Evolutionary conservation across 1,140 invertebrate species (phyloP).

Genomic region (Philaenus spumarius): DNA sequence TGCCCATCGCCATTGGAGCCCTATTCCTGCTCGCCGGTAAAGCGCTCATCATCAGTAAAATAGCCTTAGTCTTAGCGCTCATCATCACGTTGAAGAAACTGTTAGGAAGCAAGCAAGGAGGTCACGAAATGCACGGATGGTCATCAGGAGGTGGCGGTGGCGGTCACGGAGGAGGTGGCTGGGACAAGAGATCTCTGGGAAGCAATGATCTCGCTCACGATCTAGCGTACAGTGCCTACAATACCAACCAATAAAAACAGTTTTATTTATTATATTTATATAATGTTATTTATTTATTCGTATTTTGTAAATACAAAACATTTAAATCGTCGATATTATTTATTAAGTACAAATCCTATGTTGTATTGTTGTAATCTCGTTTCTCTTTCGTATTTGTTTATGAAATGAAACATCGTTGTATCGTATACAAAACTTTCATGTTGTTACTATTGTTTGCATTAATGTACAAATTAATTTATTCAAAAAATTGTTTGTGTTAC

Average conservation of each 20-base stretch:
- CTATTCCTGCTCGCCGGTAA: constrained; percentile 65
- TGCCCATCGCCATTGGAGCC: constrained; percentile 64
- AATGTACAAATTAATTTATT: too few species aligned
- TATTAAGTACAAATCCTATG: too few species aligned
- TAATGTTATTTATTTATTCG: too few species aligned
- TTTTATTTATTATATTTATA: background rate
- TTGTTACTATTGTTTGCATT: too few species aligned
- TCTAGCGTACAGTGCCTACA: constrained; percentile 65
- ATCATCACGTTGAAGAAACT: constrained; percentile 71
- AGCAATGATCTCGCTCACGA: constrained; percentile 46
- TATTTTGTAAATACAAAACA: too few species aligned
- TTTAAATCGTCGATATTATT: too few species aligned
- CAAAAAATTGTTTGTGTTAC: too few species aligned
- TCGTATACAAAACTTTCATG: too few species aligned
- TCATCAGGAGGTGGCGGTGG: constrained; percentile 23
- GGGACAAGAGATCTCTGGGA: constrained; percentile 53
- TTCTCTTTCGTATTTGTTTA: too few species aligned
- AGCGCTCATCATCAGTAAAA: constrained; percentile 64
- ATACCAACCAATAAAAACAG: constrained; percentile 30
- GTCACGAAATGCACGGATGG: constrained; percentile 42
- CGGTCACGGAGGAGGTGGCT: constrained; percentile 38
- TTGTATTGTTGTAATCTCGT: too few species aligned
- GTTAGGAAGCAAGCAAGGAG: constrained; percentile 38
- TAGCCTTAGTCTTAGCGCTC: constrained; percentile 66
- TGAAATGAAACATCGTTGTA: too few species aligned